A percentile compares a stretch with the other conserved stretches of the same genome.
Conservation (phyloP, 1,140 invertebrate genomes). For the Megathymus violae region DNA sequence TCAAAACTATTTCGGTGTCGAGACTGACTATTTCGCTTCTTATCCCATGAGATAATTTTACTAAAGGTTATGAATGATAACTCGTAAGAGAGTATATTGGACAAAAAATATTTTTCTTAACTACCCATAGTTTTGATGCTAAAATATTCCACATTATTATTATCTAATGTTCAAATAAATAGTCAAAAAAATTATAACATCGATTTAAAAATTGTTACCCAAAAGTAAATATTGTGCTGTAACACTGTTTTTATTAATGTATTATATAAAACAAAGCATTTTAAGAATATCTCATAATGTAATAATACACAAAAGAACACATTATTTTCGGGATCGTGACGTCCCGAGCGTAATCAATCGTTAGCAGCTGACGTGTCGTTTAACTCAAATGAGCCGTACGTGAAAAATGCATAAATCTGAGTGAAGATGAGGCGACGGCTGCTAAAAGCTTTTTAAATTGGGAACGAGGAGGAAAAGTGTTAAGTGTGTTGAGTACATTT, state of each 20-base stretch:
- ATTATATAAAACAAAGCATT: background rate
- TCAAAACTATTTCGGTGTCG: conserved; percentile 1
- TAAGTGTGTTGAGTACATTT: conserved; percentile 47
- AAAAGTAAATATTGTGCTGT: too few relatives aligned
- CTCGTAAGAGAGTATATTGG: too few relatives aligned
- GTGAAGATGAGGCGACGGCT: conserved; percentile 59
- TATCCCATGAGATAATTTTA: too few relatives aligned
- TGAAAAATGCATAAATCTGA: conserved; percentile 38
- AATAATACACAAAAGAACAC: background rate
- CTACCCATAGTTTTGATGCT: too few relatives aligned
- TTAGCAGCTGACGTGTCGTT: conserved; percentile 49
- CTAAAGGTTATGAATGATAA: too few relatives aligned
- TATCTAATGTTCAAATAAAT: too few relatives aligned
- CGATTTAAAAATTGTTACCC: background rate
- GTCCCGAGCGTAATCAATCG: conserved; percentile 60
- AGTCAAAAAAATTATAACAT: too few relatives aligned
- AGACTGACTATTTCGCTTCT: background rate
- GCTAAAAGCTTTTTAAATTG: conserved; percentile 77
- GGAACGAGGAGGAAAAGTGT: conserved; percentile 58
- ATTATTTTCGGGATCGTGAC: conserved; percentile 31
- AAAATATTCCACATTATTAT: too few relatives aligned
- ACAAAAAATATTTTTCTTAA: too few relatives aligned
- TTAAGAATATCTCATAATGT: conserved; percentile 2
- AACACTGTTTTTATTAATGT: too few relatives aligned
- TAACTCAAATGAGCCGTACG: conserved; percentile 50